Evolutionary conservation across 2,113 vertebrate species (phyloP), one percentile per base, ranked within the genome.

Genomic region (Albula goreensis): DNA sequence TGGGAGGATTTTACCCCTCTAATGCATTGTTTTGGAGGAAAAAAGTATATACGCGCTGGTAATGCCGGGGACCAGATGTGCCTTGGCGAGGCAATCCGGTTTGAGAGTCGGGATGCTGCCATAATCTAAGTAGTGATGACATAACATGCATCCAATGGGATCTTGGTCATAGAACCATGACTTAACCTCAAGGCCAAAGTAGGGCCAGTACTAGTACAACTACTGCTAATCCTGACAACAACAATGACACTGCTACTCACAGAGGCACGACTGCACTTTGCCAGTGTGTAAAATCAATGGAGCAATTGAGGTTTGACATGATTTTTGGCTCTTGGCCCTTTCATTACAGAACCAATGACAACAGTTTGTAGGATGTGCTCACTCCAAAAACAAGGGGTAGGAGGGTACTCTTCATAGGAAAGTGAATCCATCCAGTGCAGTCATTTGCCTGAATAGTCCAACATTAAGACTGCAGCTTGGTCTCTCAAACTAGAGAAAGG

Each of bases 1-100:
- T 50, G 50, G 81, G 50, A 78, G 82, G 89, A 90, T 89, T 88
- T 22, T 87, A 84, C 52, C 22, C 52, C 53, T 87, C 85, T 80
- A 83, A 57, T 86, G 86, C 83, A 88, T 86, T n/a, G 50, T 94
- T 90, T 83, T 89, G 63, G 17, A 41, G 87, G 57, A 10, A 86
- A 81, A 78, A 53, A 86, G 60, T 85, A 90, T 92, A 90, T 91
- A 88, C 80, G 87, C 87, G 85, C 87, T 78, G 63, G 22, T 77
- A 83, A 77, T 85, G 80, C 82, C 31, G 86, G 85, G 56, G 87
- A 81, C 80, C 92, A 93, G 91, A 93, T 93, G 92, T 87, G 80
- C 84, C 81, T 86, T 70, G 2, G 17, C 12, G 13, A 41, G 77
- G 8, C 78, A 85, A 60, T 80, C 84, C 50, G 48, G 3, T 79